These are phyloP conservation scores for Pheosia gnoma DNA, from an alignment of 2,888 invertebrate species.

Conservation along the genomic window DNA sequence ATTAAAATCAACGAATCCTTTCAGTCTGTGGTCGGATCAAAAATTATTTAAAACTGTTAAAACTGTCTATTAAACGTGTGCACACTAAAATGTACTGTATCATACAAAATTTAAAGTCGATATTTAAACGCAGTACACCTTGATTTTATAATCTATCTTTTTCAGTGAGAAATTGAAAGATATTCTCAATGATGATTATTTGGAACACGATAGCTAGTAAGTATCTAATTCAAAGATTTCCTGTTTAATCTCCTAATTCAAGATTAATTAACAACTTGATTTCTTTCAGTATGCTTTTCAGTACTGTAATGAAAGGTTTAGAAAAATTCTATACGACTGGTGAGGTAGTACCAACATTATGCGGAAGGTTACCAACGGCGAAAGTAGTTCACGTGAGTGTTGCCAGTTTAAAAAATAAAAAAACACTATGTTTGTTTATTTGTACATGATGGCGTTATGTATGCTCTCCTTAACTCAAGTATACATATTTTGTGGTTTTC, in stretches of 20 bases:
- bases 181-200: constrained; percentile 86
- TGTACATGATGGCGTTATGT: too few relatives aligned
- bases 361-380: constrained; percentile 75
- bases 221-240: constrained; percentile 62
- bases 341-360: constrained; percentile 77
- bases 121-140: not conserved
- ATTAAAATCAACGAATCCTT: too few relatives aligned
- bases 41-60: too few relatives aligned
- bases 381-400: constrained; percentile 63
- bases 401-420: not conserved
- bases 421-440: not conserved
- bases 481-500: too few relatives aligned
- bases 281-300: constrained; percentile 83
- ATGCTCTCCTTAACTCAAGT: too few relatives aligned
- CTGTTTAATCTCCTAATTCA: not conserved
- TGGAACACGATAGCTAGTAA: constrained; percentile 93
- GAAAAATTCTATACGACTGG: constrained; percentile 86
- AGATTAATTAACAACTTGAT: not conserved
- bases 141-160: constrained; percentile 27
- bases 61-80: not conserved
- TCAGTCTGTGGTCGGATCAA: too few relatives aligned
- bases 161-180: constrained; percentile 86
- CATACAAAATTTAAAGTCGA: not conserved
- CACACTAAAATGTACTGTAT: not conserved
- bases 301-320: constrained; percentile 85